Evolutionary conservation across 1,140 invertebrate species (phyloP), one percentile per base, ranked within the genome.

Genomic region (Atta cephalotes): DNA sequence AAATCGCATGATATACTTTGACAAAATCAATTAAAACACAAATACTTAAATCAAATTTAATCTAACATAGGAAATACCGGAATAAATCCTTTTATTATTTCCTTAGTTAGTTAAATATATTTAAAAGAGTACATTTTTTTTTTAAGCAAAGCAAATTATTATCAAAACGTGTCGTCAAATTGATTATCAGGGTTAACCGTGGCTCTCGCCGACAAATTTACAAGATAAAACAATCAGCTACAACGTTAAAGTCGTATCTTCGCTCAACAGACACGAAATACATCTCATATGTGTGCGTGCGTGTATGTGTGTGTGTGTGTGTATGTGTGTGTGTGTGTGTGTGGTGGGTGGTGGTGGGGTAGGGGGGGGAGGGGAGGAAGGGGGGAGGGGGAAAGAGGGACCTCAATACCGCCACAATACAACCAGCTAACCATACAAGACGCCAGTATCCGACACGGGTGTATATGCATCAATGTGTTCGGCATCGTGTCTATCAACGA

Each of bases 391-490:
- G 25, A 25, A 25, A 25, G 25, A 25, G 25, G 25, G 2, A 53
- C 16, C 28, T 31, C 60, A 45, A 45, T 60, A 49, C 65, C 5
- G 25, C 5, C 35, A 49, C 28, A 51, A 74, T 28, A 12, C 65
- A 70, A 16, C n/a, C 78, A 71, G 49, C 56, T 74, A 35, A 62
- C 70, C 28, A 74, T 9, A 66, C 68, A 82, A 70, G 62, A 53
- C 49, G 49, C 71, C 71, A 58, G 62, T 66, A 66, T 71, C 60
- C 18, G 70, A 45, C 66, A 72, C 45, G 74, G 51, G 84, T 70
- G 63, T 76, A 62, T 85, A 70, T 70, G 71, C 87, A 81, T 88
- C 88, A 87, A 86, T 86, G 84, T 87, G 39, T 76, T 84, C 56
- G 70, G 56, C 56, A 76, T 63, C 80, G 28, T 62, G 60, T 84